A percentile compares a stretch with the other conserved stretches of the same genome.
phyloP scores from a whole-genome alignment of 2,113 vertebrate genomes.

The Acinonyx jubatus region DNA sequence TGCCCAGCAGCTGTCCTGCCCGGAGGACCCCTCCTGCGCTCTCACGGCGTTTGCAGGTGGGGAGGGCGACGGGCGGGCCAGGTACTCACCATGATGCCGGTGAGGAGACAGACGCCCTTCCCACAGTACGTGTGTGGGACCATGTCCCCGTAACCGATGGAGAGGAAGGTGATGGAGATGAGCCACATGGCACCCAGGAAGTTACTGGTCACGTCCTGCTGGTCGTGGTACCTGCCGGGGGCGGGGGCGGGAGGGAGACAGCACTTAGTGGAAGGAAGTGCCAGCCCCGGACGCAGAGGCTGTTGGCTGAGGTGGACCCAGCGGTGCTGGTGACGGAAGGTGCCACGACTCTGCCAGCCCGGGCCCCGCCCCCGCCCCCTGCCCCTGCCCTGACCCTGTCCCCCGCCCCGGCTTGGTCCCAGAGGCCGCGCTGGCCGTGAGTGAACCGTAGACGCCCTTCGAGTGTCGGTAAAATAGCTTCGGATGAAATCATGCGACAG shows the following conservation, averaged over 20 bases:
- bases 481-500: constrained; percentile 33
- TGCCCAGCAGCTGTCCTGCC: neutral
- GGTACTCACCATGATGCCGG: constrained; percentile 97
- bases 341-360: fast-evolving
- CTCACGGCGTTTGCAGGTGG: fast-evolving
- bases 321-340: fast-evolving
- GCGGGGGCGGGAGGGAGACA: neutral
- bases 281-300: fast-evolving
- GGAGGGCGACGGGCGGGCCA: neutral
- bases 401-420: neutral
- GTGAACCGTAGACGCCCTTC: neutral
- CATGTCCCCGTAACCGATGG: constrained; percentile 99
- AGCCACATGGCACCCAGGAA: constrained; percentile 99
- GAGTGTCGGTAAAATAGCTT: neutral
- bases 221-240: constrained; percentile 94
- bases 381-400: no score
- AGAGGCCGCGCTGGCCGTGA: neutral
- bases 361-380: fast-evolving
- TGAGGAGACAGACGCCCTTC: constrained; percentile 98
- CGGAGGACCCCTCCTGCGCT: neutral
- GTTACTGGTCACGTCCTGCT: constrained; percentile 98
- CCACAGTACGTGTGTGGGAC: constrained; percentile 99
- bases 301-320: neutral
- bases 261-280: neutral
- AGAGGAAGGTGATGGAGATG: constrained; percentile 99